A percentile compares a stretch with the other conserved stretches of the same genome.
Evolutionary conservation across 2,888 invertebrate genomes (phyloP).

Genomic region (Sthenelais limicola): DNA sequence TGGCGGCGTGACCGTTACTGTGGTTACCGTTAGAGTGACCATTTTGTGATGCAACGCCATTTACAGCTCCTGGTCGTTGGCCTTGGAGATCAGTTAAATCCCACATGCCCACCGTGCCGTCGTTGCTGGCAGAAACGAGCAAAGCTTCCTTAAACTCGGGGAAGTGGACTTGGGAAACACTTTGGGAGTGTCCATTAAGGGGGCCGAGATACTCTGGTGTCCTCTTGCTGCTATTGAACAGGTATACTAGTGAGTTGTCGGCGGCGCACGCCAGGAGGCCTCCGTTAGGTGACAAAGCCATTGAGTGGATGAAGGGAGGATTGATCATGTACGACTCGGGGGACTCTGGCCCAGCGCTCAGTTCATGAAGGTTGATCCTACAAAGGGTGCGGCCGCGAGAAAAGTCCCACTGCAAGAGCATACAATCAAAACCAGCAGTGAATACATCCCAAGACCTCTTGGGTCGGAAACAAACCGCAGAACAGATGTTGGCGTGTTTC

Average conservation of each 20-base stretch:
- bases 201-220: slow-evolving; percentile 58
- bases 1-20: slow-evolving; percentile 11
- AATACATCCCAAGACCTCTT: slow-evolving; percentile 63
- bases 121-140: slow-evolving; percentile 67
- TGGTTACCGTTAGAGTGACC: not conserved
- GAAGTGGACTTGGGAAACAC: slow-evolving; percentile 69
- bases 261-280: slow-evolving; percentile 60
- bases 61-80: not conserved
- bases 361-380: slow-evolving; percentile 67
- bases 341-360: slow-evolving; percentile 56
- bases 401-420: slow-evolving; percentile 70
- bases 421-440: slow-evolving; percentile 67
- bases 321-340: slow-evolving; percentile 64
- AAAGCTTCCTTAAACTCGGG: slow-evolving; percentile 52
- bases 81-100: slow-evolving; percentile 52
- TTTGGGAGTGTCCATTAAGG: slow-evolving; percentile 65
- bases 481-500: slow-evolving; percentile 70
- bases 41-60: slow-evolving; percentile 27
- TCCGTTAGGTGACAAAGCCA: slow-evolving; percentile 54
- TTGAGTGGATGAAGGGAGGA: slow-evolving; percentile 67
- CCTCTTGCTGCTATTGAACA: slow-evolving; percentile 62
- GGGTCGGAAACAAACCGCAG: slow-evolving; percentile 64
- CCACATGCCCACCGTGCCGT: slow-evolving; percentile 62
- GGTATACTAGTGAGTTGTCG: slow-evolving; percentile 66
- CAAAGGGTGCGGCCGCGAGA: slow-evolving; percentile 61